Base-by-base conservation (phyloP, 2,797 vertebrate species). In the Scarus forsteni region DNA sequence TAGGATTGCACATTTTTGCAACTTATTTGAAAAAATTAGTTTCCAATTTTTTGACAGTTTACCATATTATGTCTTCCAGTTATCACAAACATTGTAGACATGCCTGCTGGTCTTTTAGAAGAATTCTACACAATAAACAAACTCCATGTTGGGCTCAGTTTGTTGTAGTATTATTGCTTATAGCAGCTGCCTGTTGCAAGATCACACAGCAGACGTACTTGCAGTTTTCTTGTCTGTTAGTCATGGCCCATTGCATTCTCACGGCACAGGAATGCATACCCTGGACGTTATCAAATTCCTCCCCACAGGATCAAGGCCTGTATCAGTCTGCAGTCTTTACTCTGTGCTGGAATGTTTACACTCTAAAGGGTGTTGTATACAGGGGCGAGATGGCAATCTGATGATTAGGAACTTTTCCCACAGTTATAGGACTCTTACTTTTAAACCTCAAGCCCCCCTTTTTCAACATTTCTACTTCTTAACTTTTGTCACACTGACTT, bases 251-350 rank as follows among this genome's bases (percentile, higher is more conserved):
- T 87, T 88, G 88, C 81, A 55, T 88, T 87, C 85, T 87, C 82
- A 83, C 81, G 76, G 70, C 73, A 54, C 71, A 88, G 86, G 93
- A 92, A 93, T 93, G 86, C 80, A 72, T 69, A 76, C 77, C 80
- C 80, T 83, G 84, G 87, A 76, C 87, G 79, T 85, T 93, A 92
- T 92, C 92, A 88, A 88, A 91, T 88, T 83, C 78, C 85, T 72
- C 85, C 74, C 85, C 80, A 66, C 85, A 67, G 84, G 85, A 89
- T 91, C 92, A 91, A 92, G 92, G 89, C 83, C 40, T 7, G 34
- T 59, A 80, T 80, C 84, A 77, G 53, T 81, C 58, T 72, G 85
- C 79, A 79, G 81, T 57, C 56, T 89, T 81, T 75, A 61, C 81
- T 75, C 72, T 89, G 74, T 58, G 74, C 61, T 55, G 66, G 69